A percentile compares a stretch with the other conserved stretches of the same genome.
Conservation (phyloP, 2,888 invertebrate species). For the Hypselothyrea guttata region DNA sequence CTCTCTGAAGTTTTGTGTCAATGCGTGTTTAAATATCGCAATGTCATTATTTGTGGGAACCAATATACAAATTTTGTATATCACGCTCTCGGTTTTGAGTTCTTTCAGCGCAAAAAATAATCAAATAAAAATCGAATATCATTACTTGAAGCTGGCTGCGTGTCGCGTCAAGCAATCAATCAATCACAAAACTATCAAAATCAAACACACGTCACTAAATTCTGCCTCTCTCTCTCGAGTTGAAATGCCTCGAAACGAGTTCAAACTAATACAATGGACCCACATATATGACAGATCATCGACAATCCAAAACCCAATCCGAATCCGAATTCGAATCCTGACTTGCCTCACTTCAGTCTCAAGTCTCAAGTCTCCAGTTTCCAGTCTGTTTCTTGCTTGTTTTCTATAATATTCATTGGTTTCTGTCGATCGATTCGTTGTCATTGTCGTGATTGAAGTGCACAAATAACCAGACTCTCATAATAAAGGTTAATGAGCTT, state of each 20-base stretch:
- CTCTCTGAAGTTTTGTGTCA: no score
- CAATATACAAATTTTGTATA: conserved; percentile 55
- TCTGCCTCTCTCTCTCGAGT: neutral
- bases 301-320: conserved; percentile 26
- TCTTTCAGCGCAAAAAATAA: neutral
- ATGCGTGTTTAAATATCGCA: conserved; percentile 45
- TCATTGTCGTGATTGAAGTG: conserved; percentile 48
- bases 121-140: conserved; percentile 56
- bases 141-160: conserved; percentile 61
- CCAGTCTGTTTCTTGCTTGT: conserved; percentile 27
- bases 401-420: conserved; percentile 33
- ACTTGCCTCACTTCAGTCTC: conserved; percentile 11
- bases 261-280: conserved; percentile 57
- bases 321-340: conserved; percentile 11
- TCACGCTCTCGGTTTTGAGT: conserved; percentile 28
- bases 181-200: conserved; percentile 60
- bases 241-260: conserved; percentile 44
- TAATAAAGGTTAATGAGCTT: conserved; percentile 74
- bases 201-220: conserved; percentile 54
- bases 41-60: conserved; percentile 77
- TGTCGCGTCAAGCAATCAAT: conserved; percentile 68
- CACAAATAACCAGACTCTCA: conserved; percentile 51
- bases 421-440: conserved; percentile 29
- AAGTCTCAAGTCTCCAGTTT: conserved; percentile 15
- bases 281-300: conserved; percentile 65